Percentiles rank a stretch among this genome's conserved stretches.
phyloP scores from a whole-genome alignment of 2,888 invertebrate genomes.

The Melanophora roralis region DNA sequence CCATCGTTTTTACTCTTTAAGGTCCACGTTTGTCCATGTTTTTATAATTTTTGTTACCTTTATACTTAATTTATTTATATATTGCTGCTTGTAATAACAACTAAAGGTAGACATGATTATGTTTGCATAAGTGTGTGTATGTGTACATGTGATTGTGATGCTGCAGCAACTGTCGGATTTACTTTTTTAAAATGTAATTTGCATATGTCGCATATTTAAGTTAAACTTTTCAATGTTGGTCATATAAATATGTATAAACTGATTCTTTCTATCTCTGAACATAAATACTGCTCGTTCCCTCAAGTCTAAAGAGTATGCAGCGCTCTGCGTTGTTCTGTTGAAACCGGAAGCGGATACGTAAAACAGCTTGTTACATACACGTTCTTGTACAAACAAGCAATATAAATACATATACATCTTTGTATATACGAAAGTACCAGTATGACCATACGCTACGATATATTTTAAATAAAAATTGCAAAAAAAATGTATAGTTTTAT shows the following conservation, averaged over 20 bases:
- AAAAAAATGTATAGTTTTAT: conserved; percentile 30
- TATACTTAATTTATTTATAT: conserved; percentile 60
- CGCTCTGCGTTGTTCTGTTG: conserved; percentile 18
- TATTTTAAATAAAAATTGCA: neutral
- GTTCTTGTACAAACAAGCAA: conserved; percentile 4
- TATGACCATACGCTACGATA: too few relatives aligned
- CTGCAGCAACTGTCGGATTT: conserved; percentile 62
- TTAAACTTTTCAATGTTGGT: conserved; percentile 59
- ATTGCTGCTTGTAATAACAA: conserved; percentile 36
- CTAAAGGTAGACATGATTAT: neutral
- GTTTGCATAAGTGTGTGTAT: neutral
- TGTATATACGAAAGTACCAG: neutral
- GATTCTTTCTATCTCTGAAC: neutral
- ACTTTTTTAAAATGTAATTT: conserved; percentile 62
- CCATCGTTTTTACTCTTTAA: neutral
- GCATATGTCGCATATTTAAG: conserved; percentile 62
- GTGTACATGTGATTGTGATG: conserved; percentile 14
- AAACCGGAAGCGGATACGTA: conserved; percentile 60
- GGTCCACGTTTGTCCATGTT: conserved; percentile 37
- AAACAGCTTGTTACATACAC: conserved; percentile 59
- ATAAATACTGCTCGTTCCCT: conserved; percentile 5
- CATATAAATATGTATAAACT: conserved; percentile 56
- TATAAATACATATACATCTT: neutral
- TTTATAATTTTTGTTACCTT: conserved; percentile 44
- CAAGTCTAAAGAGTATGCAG: neutral